Conservation (phyloP, 2,113 vertebrate species). For the Varanus salvator region DNA sequence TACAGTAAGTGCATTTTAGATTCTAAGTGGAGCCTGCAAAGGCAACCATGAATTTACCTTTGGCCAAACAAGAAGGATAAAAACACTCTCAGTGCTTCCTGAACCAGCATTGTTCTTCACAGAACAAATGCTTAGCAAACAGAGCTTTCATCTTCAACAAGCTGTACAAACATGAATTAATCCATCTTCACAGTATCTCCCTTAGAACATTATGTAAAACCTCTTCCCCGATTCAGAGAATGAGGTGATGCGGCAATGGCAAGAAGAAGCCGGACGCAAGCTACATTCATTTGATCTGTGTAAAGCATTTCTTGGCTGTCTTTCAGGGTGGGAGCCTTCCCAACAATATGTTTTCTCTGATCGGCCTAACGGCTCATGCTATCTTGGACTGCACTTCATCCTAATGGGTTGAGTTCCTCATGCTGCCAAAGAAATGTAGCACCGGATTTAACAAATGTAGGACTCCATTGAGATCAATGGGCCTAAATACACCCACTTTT, state of each 20-base stretch:
- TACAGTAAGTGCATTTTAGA: neutral
- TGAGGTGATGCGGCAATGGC: neutral
- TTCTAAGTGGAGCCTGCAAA: neutral
- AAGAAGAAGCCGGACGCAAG: neutral
- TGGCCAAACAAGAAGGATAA: neutral
- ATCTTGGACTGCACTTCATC: neutral
- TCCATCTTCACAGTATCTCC: constrained; percentile 12
- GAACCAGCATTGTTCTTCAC: constrained; percentile 27
- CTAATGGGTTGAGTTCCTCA: neutral
- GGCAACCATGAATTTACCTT: neutral
- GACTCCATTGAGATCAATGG: neutral
- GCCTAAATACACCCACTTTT: neutral
- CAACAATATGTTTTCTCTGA: neutral
- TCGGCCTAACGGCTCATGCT: neutral
- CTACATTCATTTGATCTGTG: neutral
- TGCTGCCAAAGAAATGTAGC: neutral
- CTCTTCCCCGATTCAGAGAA: constrained; percentile 3
- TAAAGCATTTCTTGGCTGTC: too few species aligned
- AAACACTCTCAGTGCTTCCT: neutral
- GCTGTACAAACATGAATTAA: constrained; percentile 16
- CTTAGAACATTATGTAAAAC: neutral
- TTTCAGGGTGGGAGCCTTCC: too few species aligned
- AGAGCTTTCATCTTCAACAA: constrained; percentile 30
- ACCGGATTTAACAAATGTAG: neutral
- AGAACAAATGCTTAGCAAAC: constrained; percentile 21